phyloP scores from a whole-genome alignment of 2,797 vertebrate genomes.

The Clamator glandarius region DNA sequence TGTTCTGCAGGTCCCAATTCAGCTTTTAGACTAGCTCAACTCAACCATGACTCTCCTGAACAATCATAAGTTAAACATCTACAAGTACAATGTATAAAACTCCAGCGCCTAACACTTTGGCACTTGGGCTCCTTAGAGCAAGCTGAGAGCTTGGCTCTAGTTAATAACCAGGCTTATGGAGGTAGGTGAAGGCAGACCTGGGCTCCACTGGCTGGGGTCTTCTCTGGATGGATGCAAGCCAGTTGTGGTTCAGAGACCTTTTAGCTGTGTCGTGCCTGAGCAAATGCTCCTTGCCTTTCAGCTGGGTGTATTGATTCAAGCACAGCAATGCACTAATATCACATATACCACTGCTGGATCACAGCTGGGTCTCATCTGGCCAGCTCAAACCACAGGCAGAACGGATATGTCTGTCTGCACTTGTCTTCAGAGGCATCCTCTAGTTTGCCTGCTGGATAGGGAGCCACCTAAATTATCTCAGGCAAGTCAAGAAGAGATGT shows the following conservation, averaged over 20 bases:
- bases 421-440: not conserved
- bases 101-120: not conserved
- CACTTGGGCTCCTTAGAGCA: not conserved
- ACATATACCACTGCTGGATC: not conserved
- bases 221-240: not conserved
- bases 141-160: not conserved
- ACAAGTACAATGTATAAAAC: not conserved
- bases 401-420: not conserved
- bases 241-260: not conserved
- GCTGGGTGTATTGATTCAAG: not conserved
- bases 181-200: not conserved
- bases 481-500: not conserved
- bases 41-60: not conserved
- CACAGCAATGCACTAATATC: not conserved
- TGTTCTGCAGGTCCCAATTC: not conserved
- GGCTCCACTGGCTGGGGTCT: not conserved
- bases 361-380: conserved; percentile 6
- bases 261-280: not conserved
- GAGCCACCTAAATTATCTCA: not conserved
- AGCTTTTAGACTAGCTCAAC: not conserved
- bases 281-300: not conserved
- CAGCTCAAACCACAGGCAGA: not conserved
- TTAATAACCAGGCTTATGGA: not conserved
- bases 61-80: not conserved
- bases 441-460: not conserved